phyloP scores from a whole-genome alignment of 30 jellyfish, hydroid and myxozoan genomes.

The Pelagia noctiluca region DNA sequence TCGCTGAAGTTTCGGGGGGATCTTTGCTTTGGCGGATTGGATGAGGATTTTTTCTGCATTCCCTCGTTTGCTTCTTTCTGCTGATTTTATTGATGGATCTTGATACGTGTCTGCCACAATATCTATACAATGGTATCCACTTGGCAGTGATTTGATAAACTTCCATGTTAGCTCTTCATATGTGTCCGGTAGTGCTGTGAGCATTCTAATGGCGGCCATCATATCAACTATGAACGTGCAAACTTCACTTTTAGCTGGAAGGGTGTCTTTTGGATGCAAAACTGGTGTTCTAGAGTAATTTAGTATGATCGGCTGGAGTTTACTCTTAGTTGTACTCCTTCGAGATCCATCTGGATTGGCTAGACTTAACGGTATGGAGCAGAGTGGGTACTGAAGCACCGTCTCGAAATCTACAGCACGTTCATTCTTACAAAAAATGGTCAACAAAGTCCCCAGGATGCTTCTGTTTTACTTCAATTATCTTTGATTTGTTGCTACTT shows the following conservation, averaged over 20 bases:
- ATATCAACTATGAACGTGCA: constrained; percentile 15
- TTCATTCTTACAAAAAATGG: constrained; percentile 6
- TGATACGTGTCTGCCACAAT: constrained; percentile 55
- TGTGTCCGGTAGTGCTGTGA: background rate
- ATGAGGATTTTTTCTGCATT: background rate
- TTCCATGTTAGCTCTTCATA: constrained; percentile 43
- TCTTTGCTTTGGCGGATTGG: background rate
- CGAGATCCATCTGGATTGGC: constrained; percentile 24
- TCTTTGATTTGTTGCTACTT: background rate
- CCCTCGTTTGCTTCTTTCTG: constrained; percentile 19
- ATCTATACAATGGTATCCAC: constrained; percentile 58
- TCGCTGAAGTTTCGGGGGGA: background rate
- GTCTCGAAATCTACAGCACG: constrained; percentile 9
- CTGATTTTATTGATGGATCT: constrained; percentile 24
- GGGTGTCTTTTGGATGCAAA: background rate
- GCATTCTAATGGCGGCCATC: constrained; percentile 5
- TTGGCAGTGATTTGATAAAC: background rate
- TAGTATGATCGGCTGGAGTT: background rate
- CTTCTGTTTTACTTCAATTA: constrained; percentile 1
- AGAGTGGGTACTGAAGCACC: constrained; percentile 21
- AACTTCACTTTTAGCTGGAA: background rate
- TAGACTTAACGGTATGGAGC: constrained; percentile 28
- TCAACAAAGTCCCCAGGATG: constrained; percentile 16
- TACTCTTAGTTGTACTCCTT: background rate
- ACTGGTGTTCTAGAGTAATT: constrained; percentile 4